Evolutionary conservation across 2,888 invertebrate species (phyloP).

Genomic region (Dicyrtoma fusca): DNA sequence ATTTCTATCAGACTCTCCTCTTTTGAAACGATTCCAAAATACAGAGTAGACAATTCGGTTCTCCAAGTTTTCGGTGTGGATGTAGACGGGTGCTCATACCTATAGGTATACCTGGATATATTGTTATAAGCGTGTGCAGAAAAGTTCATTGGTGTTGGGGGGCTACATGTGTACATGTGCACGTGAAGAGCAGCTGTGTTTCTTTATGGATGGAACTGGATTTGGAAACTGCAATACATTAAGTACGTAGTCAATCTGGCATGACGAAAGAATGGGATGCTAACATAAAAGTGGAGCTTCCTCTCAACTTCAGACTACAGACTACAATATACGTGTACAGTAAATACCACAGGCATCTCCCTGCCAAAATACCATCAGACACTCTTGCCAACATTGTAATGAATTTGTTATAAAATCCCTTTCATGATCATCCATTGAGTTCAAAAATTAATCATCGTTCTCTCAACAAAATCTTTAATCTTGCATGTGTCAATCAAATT

Average conservation of each 20-base stretch:
- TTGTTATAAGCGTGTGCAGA: too few relatives aligned
- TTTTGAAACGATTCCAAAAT: slow-evolving; percentile 46
- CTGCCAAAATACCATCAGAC: slow-evolving; percentile 12
- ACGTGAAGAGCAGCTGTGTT: slow-evolving; percentile 46
- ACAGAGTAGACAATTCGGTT: slow-evolving; percentile 43
- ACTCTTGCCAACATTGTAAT: slow-evolving; percentile 24
- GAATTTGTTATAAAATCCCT: slow-evolving; percentile 21
- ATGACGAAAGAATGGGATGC: slow-evolving; percentile 41
- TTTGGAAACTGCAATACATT: slow-evolving; percentile 37
- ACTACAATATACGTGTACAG: too few relatives aligned
- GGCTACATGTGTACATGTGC: slow-evolving; percentile 16
- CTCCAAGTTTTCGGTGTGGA: slow-evolving; percentile 18
- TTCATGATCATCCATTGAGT: slow-evolving; percentile 18
- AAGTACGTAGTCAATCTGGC: slow-evolving; percentile 40
- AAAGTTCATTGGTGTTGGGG: too few relatives aligned
- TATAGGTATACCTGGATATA: too few relatives aligned
- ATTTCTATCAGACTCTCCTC: slow-evolving; percentile 35
- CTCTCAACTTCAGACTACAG: too few relatives aligned
- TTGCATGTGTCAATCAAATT: slow-evolving; percentile 22
- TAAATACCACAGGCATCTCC: not conserved
- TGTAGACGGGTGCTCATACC: slow-evolving; percentile 12
- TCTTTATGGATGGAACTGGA: slow-evolving; percentile 31
- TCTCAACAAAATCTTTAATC: slow-evolving; percentile 24
- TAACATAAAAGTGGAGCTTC: slow-evolving; percentile 21
- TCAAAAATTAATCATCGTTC: slow-evolving; percentile 18